Evolutionary conservation across 37 sponge, comb jelly and placozoan genomes (phyloP).

Genomic region (Hormiphora californensis): DNA sequence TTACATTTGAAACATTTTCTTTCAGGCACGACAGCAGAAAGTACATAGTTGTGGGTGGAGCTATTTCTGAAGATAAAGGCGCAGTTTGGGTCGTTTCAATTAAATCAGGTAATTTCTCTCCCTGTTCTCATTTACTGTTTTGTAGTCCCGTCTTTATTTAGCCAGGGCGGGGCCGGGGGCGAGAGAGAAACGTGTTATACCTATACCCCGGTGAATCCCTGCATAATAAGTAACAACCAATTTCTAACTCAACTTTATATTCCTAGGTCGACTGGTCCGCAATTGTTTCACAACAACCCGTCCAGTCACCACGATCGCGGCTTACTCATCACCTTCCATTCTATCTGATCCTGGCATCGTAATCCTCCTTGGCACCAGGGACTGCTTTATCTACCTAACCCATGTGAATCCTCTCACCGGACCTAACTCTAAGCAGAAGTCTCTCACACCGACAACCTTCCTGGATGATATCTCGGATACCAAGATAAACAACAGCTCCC

Average conservation of each 20-base stretch:
- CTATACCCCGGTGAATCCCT: too few species aligned
- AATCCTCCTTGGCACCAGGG: background rate
- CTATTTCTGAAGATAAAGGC: background rate
- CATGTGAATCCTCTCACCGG: background rate
- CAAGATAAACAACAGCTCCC: background rate
- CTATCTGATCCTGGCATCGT: background rate
- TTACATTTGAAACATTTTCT: background rate
- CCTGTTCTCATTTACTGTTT: background rate
- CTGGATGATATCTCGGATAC: slow-evolving; percentile 23
- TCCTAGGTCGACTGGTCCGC: slow-evolving; percentile 14
- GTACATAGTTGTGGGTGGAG: slow-evolving; percentile 31
- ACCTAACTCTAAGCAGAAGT: slow-evolving; percentile 40
- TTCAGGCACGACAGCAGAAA: background rate
- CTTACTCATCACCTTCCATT: slow-evolving; percentile 1
- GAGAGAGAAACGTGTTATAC: too few species aligned
- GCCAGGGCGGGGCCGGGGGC: too few species aligned
- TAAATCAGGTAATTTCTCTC: background rate
- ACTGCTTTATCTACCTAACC: background rate
- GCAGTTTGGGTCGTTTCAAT: background rate
- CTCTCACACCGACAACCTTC: slow-evolving; percentile 16
- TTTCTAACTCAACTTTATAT: too few species aligned
- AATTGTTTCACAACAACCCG: slow-evolving; percentile 38
- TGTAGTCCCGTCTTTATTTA: too few species aligned
- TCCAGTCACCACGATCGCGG: background rate
- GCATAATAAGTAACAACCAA: background rate